Evolutionary conservation across 2,797 vertebrate species (phyloP).

Genomic region (Phylloscopus collybita): DNA sequence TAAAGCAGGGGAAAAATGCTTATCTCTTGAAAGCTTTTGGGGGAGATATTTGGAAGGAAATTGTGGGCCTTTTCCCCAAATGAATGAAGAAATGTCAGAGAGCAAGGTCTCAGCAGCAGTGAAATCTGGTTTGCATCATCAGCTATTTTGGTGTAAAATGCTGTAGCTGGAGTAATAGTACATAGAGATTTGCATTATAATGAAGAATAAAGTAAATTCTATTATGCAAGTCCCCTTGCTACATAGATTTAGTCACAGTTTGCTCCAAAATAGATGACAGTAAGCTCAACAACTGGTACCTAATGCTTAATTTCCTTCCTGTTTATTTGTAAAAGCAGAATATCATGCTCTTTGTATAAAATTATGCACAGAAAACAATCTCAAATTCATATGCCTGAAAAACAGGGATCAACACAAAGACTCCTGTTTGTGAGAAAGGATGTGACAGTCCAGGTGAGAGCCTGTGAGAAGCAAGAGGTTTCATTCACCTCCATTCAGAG

Average conservation of each 20-base stretch:
- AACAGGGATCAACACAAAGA: neutral
- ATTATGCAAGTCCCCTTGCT: neutral
- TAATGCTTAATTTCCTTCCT: neutral
- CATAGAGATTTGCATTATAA: neutral
- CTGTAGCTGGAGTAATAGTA: neutral
- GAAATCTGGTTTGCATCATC: slow-evolving; percentile 4
- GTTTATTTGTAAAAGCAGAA: neutral
- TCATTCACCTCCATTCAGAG: neutral
- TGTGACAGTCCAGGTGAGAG: neutral
- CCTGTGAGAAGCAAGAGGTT: neutral
- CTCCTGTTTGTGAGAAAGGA: neutral
- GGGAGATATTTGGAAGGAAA: slow-evolving; percentile 12
- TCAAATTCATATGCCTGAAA: neutral
- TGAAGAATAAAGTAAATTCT: neutral
- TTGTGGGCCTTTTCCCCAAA: neutral
- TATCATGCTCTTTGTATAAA: neutral
- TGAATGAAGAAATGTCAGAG: slow-evolving; percentile 21
- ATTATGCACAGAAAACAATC: neutral
- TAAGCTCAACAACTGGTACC: neutral
- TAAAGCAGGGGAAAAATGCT: slow-evolving; percentile 32
- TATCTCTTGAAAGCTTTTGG: slow-evolving; percentile 57
- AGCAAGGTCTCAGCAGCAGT: neutral
- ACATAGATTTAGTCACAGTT: neutral
- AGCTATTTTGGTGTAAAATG: slow-evolving; percentile 14
- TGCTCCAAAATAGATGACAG: neutral